A percentile compares a stretch with the other conserved stretches of the same genome.
Conservation (phyloP, 2,888 invertebrate species). For the Invenusta paracnida region DNA sequence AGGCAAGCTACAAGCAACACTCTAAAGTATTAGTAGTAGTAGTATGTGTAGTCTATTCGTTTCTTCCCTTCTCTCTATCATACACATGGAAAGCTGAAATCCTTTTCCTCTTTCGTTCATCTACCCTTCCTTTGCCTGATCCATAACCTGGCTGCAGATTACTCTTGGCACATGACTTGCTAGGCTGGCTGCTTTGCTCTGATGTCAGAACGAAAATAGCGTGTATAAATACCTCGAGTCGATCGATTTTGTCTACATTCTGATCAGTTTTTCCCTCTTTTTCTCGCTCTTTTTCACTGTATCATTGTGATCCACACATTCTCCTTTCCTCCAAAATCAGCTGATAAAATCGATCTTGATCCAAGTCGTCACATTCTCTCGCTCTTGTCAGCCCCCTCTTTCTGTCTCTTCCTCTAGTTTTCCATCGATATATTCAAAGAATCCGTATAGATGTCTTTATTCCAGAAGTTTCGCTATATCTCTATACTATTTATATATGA, state of each 20-base stretch:
- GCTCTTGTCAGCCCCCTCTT: too few species aligned
- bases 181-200: too few species aligned
- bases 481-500: too few species aligned
- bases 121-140: background rate
- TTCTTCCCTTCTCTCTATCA: too few species aligned
- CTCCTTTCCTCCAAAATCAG: background rate
- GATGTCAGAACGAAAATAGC: background rate
- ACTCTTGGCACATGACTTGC: background rate
- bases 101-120: too few species aligned
- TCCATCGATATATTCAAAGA: background rate
- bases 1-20: too few species aligned
- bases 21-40: too few species aligned
- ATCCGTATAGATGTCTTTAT: too few species aligned
- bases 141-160: background rate
- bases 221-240: background rate
- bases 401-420: background rate
- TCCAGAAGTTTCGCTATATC: too few species aligned
- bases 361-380: too few species aligned
- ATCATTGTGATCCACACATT: background rate
- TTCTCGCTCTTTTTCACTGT: background rate
- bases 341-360: background rate
- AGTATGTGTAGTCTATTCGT: too few species aligned
- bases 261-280: background rate
- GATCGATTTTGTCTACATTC: background rate
- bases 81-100: too few species aligned